Percentiles rank a stretch among this genome's conserved stretches.
These are phyloP conservation scores for Temnopleurus reevesii DNA, from an alignment of 53 echinoderm and acorn worm species.

Conservation along the genomic window DNA sequence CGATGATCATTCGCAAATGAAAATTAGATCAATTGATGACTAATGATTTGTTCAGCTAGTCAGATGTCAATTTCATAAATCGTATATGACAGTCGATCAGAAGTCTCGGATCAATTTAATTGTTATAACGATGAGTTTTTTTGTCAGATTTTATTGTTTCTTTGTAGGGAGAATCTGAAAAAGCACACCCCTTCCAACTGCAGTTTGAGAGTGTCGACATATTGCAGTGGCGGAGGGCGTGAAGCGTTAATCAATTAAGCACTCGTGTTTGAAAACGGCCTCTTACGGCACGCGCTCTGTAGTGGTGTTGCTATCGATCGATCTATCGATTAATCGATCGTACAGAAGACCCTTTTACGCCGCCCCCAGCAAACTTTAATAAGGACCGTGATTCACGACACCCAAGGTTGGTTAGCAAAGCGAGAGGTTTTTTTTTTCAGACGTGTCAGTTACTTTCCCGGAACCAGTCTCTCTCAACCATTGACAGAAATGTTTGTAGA, in stretches of 20 bases:
- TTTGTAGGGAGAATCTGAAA: background rate
- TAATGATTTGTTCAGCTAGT: background rate
- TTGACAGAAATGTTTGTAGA: background rate
- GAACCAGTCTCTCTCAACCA: background rate
- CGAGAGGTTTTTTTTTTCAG: background rate
- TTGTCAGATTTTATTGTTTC: background rate
- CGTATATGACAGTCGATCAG: background rate
- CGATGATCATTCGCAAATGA: background rate
- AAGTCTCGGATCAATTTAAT: background rate
- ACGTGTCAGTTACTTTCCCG: background rate
- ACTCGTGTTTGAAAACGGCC: background rate
- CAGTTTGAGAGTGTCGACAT: background rate
- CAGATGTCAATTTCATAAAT: background rate
- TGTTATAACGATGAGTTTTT: background rate
- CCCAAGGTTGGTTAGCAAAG: background rate
- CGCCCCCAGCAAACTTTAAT: constrained; percentile 22
- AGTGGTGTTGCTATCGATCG: background rate
- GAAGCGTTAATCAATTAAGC: constrained; percentile 23
- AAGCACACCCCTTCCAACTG: no score
- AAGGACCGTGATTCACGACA: background rate
- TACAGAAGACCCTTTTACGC: background rate
- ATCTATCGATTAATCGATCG: constrained; percentile 24
- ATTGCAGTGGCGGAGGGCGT: background rate
- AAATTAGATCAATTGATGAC: background rate
- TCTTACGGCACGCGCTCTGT: background rate